phyloP scores from a whole-genome alignment of 2,888 invertebrate genomes.

The Neoitamus cyanurus region DNA sequence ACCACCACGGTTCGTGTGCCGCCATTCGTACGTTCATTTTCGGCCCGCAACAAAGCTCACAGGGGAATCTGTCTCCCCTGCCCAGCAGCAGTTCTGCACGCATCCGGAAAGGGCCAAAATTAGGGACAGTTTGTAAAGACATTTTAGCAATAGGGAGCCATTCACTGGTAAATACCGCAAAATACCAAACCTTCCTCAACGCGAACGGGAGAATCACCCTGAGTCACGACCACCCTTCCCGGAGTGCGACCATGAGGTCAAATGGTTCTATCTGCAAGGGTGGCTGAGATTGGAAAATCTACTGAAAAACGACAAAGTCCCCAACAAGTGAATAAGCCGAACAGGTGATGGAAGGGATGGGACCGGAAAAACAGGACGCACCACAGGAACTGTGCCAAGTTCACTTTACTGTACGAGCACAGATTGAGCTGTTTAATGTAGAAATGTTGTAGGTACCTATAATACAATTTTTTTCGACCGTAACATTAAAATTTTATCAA shows the following conservation, averaged over 20 bases:
- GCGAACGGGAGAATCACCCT: slow-evolving; percentile 24
- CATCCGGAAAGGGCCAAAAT: slow-evolving; percentile 13
- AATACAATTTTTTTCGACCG: no score
- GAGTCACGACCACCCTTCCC: slow-evolving; percentile 11
- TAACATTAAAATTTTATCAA: no score
- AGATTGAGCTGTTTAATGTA: no score
- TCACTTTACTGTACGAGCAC: background rate
- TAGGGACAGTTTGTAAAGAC: slow-evolving; percentile 44
- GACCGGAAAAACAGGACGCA: background rate
- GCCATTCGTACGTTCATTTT: background rate
- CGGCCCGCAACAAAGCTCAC: background rate
- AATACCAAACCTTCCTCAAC: slow-evolving; percentile 17
- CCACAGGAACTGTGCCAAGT: background rate
- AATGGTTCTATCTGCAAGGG: background rate
- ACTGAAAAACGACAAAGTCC: background rate
- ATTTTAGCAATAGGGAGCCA: slow-evolving; percentile 31
- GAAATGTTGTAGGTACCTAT: no score
- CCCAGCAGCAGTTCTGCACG: background rate
- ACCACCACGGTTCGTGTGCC: no score
- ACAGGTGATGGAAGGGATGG: background rate
- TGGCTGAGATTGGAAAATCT: background rate
- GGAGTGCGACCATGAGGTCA: background rate
- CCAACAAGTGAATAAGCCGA: background rate
- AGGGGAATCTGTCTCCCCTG: slow-evolving; percentile 25
- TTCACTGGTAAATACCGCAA: slow-evolving; percentile 35